Evolutionary conservation across 2,797 vertebrate species (phyloP), one percentile per base, ranked within the genome.

Genomic region (Melanotaenia pygmaea): DNA sequence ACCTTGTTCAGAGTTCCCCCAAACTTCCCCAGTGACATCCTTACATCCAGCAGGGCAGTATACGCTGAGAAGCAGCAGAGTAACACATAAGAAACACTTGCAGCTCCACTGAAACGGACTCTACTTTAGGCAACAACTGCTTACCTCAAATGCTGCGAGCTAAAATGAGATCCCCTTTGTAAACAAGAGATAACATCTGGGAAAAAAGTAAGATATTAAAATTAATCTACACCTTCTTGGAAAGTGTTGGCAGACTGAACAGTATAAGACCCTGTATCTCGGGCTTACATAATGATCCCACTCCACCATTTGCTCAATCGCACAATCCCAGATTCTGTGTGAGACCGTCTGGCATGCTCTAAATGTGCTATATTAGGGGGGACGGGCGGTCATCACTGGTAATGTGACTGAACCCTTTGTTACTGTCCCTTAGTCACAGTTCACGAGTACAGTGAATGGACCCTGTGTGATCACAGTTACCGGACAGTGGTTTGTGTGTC

Each of bases 21-120:
- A 96, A 72, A 97, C 92, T n/a, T 97, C 96, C 24, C 95, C 96
- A 0, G 88, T 65, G 35, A 96, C 90, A 50, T 91, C 87, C 84
- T 91, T 95, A 81, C 96, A 97, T 69, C 96, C 96, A 0, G 94
- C 96, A 0, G 96, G 96, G 82, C 96, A 97, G 88, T 94, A 97
- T n/a, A 91, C 86, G 4, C 96, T 97, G 89, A 68, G 71, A 74
- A 85, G 51, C 13, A 81, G 70, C 58, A 84, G 40, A 66, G 70
- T 0, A 35, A 61, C 10, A 51, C 0, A 43, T 83, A 28, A 86
- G 45, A 74, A 37, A 79, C 51, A 10, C 26, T 45, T 14, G 18
- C 2, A 16, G 11, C 13, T 30, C 5, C 7, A 14, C n/a, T 6
- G 4, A 85, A 53, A 60, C 14, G 0, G 2, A 12, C 10, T 32